Evolutionary conservation across 2,888 invertebrate genomes (phyloP), one percentile per base, ranked within the genome.

Genomic region (Amphipyra berbera): DNA sequence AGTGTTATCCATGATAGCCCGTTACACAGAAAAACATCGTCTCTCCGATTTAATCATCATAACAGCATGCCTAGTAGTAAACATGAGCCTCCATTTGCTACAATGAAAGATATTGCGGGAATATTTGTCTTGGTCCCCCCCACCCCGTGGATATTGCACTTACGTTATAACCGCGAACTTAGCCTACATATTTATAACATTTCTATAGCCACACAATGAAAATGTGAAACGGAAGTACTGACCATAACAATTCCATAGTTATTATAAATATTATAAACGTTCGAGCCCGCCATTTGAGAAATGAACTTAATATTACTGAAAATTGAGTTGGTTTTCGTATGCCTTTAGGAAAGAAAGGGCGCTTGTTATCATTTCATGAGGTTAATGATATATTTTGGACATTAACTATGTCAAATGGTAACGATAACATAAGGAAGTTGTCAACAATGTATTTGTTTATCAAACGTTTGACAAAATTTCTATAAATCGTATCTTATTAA

Each of bases 1-100:
- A 55, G 38, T 59, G 60, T 70, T 61, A 73, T 46, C 53, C 69
- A 47, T 73, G 69, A 68, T 21, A 74, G 69, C 53, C 10, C 56
- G 12, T 67, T 46, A 54, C 68, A 69, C 46, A 59, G 68, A 70
- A 46, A 56, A 42, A 6, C 40, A 53, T 53, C 45, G 41, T 70
- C 74, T 68, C 69, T 68, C 74, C 38, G 33, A 41, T 35, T 37
- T 54, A 30, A 50, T 56, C 38, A n/a, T n/a, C n/a, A n/a, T n/a
- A n/a, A n/a, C n/a, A n/a, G n/a, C n/a, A n/a, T n/a, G n/a, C n/a
- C n/a, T n/a, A n/a, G n/a, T 21, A 21, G 21, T 21, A 21, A 21
- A 21, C 21, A 21, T 3, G 21, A 21, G 21, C 21, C n/a, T n/a
- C n/a, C 21, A 21, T 3, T 21, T 21, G 21, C 1, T 21, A 21